A percentile compares a stretch with the other conserved stretches of the same genome.
phyloP scores from a whole-genome alignment of 1,140 invertebrate species.

The Bombus vancouverensis region DNA sequence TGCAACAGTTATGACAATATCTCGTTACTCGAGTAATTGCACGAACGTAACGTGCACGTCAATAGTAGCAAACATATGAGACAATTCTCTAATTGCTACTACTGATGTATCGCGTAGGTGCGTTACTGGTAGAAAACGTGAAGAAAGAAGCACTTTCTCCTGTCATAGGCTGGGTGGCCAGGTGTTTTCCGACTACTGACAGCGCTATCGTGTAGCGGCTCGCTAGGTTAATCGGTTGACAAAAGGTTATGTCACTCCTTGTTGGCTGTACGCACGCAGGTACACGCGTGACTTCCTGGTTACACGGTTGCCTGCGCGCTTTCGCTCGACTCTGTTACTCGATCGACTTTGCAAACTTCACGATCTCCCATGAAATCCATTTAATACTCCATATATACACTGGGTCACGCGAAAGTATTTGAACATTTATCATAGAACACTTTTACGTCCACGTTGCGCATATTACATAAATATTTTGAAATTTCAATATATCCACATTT shows the following conservation, averaged over 20 bases:
- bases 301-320: not conserved
- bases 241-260: slow-evolving; percentile 6
- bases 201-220: slow-evolving; percentile 1
- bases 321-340: not conserved
- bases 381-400: not conserved
- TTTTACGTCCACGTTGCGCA: no score
- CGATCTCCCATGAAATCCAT: not conserved
- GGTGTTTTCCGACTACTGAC: not conserved
- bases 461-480: no score
- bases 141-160: slow-evolving; percentile 8
- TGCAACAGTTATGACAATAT: not conserved
- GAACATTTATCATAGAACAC: not conserved
- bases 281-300: slow-evolving; percentile 21
- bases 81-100: not conserved
- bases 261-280: slow-evolving; percentile 1
- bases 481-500: not conserved
- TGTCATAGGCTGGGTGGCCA: not conserved
- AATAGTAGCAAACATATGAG: not conserved
- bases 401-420: not conserved
- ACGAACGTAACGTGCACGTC: not conserved
- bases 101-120: not conserved
- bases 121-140: not conserved
- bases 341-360: not conserved
- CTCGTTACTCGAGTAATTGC: not conserved
- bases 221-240: slow-evolving; percentile 16